These are phyloP conservation scores for Drosophila paucipuncta DNA, from an alignment of 2,888 invertebrate species.

Conservation along the genomic window DNA sequence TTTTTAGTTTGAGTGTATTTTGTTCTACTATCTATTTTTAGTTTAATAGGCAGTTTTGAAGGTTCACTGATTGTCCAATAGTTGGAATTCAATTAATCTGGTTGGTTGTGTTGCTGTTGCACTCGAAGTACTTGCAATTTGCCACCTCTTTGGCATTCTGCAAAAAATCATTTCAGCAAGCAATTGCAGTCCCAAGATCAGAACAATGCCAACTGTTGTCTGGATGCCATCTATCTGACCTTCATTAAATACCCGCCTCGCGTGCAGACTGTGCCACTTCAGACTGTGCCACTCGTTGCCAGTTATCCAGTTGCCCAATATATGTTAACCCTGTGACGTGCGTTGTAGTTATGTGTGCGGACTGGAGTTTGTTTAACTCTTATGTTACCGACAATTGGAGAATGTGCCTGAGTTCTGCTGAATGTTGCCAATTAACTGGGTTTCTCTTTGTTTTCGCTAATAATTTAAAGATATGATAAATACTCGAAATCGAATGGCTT, in stretches of 20 bases:
- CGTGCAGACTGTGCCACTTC: background rate
- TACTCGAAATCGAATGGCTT: background rate
- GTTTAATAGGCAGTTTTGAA: background rate
- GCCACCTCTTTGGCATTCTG: conserved; percentile 6
- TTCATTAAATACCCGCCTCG: background rate
- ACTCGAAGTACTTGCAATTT: background rate
- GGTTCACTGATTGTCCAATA: background rate
- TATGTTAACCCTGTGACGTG: background rate
- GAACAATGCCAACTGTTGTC: background rate
- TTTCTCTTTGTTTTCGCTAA: background rate
- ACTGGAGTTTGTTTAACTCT: conserved; percentile 44
- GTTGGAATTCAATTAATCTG: background rate
- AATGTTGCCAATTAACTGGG: background rate
- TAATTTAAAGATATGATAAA: background rate
- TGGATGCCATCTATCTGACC: background rate
- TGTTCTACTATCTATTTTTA: background rate
- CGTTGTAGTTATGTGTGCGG: conserved; percentile 43
- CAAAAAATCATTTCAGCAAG: background rate
- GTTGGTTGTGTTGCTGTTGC: background rate
- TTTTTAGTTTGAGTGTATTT: background rate
- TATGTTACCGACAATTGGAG: conserved; percentile 30
- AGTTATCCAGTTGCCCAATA: conserved; percentile 6
- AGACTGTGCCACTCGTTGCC: conserved; percentile 4
- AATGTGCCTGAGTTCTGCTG: conserved; percentile 20
- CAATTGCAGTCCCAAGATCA: background rate